Base-by-base conservation (phyloP, 2,888 invertebrate species). In the Drosophila paramelanica region DNA sequence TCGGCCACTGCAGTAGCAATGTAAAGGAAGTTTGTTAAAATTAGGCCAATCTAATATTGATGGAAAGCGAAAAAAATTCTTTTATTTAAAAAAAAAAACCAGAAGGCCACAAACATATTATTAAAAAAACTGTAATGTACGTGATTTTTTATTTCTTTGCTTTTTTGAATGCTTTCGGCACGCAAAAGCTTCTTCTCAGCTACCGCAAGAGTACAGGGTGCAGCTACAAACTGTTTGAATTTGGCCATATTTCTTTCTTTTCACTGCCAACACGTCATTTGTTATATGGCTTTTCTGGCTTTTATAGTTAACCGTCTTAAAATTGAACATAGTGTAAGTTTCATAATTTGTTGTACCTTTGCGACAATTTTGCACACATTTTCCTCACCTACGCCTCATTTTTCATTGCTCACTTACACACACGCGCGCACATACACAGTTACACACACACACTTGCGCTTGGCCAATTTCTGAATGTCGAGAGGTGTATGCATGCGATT, bases 331-430 rank as follows among this genome's bases (percentile, higher is more conserved):
- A 52, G 39, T 17, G 31, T n/a, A 41, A 57, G 50, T 62, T 71
- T 41, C 46, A 14, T 2, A 36, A 39, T 62, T 60, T 67, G 39
- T 66, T 67, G 39, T 86, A 88, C 84, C 87, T 87, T 83, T 88
- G 81, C 50, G 59, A 72, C 51, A 72, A 66, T 60, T 86, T 83
- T 80, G 71, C 81, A 85, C 85, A 87, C 74, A 83, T 83, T 69
- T 83, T 84, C 70, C 75, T 75, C 79, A 75, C 75, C 84, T 83
- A 83, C 83, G 83, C 83, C 83, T 88, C 78, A 84, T 88, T 83
- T 83, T 83, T 88, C 80, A 77, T 73, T 70, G 77, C 86, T 67
- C 77, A 79, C 76, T 73, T 60, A 67, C 81, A 86, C 82, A 79
- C 83, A 41, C 82, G 65, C 80, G 66, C 83, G 67, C 80, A 79